Conservation (phyloP, 1,140 invertebrate species). For the Aphaenogaster ashmeadi region DNA sequence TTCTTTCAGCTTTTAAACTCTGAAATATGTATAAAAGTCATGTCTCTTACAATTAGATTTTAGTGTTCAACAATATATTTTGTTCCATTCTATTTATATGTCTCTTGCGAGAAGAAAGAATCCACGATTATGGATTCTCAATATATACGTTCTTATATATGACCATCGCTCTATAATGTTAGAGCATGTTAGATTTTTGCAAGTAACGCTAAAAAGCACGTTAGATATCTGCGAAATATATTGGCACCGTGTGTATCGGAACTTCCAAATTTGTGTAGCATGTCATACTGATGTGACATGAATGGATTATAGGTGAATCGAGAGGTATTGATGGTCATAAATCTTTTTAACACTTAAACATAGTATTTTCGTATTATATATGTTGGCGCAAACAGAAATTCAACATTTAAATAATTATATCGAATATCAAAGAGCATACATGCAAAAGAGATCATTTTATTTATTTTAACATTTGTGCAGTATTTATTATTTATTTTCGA, state of each 20-base stretch:
- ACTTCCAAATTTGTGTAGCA: slow-evolving; percentile 11
- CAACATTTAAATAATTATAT: not conserved
- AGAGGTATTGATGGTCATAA: slow-evolving; percentile 7
- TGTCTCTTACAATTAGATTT: not conserved
- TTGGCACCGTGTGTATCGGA: not conserved
- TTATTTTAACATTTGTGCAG: not conserved
- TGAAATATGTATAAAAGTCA: not conserved
- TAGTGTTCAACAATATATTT: not conserved
- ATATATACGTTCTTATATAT: not conserved
- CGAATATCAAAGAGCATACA: not conserved
- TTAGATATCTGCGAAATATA: slow-evolving; percentile 19
- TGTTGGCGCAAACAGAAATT: not conserved
- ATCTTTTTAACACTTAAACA: slow-evolving; percentile 14
- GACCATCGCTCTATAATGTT: not conserved
- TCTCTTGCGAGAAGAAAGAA: slow-evolving; percentile 7
- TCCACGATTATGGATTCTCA: not conserved
- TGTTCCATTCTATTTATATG: not conserved
- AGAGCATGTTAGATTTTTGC: slow-evolving; percentile 14
- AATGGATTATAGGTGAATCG: slow-evolving; percentile 24
- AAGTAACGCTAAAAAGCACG: slow-evolving; percentile 16
- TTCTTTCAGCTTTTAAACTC: not conserved
- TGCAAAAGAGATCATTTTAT: not conserved
- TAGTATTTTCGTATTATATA: not conserved
- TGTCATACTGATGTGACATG: slow-evolving; percentile 16
- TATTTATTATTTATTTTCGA: not conserved